Conservation (phyloP, 2,888 invertebrate genomes). For the Epinotia ramella region DNA sequence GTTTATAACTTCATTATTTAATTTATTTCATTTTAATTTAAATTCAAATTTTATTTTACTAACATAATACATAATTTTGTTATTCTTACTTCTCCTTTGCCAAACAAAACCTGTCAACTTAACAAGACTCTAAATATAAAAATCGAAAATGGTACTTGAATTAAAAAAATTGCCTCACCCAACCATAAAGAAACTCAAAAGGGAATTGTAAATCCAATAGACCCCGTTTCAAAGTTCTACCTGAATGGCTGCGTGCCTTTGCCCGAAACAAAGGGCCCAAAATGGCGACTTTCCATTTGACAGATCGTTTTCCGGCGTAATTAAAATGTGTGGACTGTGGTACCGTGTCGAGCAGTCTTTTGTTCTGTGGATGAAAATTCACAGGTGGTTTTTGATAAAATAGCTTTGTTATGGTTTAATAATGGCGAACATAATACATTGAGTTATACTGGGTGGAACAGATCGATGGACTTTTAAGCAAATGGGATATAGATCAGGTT, state of each 20-base stretch:
- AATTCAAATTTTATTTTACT: no score
- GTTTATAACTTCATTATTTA: no score
- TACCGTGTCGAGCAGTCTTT: not conserved
- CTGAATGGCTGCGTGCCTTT: conserved; percentile 34
- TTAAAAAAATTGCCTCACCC: not conserved
- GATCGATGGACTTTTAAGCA: no score
- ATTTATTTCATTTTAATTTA: no score
- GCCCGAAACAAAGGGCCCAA: conserved; percentile 29
- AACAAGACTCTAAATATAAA: not conserved
- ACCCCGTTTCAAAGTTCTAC: conserved; percentile 18
- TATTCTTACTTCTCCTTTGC: no score
- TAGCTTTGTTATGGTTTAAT: not conserved
- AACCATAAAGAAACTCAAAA: conserved; percentile 25
- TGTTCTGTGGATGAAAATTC: not conserved
- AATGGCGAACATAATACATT: no score
- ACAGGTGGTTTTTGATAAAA: not conserved
- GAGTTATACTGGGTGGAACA: no score
- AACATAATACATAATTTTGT: no score
- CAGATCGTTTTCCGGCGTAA: conserved; percentile 37
- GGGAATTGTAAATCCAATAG: conserved; percentile 8
- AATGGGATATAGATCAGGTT: no score
- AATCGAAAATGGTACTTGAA: not conserved
- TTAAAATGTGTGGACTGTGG: conserved; percentile 27
- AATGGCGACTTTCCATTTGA: conserved; percentile 39
- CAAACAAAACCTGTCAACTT: not conserved